Conservation (phyloP, 2,888 invertebrate species). For the Drosophila suboccidentalis region DNA sequence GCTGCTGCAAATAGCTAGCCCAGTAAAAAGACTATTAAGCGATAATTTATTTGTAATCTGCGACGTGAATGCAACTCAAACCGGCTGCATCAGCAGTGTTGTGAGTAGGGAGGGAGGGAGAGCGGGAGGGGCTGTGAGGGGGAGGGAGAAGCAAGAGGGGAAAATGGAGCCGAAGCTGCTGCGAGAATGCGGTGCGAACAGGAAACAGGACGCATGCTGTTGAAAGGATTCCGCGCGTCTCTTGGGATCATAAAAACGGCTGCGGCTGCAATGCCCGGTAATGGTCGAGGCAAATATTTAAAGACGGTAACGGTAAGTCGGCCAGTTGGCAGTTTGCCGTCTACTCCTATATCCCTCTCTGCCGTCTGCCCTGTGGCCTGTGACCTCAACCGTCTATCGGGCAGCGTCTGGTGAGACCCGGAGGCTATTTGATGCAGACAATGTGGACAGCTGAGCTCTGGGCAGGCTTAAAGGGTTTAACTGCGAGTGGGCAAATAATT, state of each 20-base stretch:
- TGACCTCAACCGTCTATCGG: constrained; percentile 7
- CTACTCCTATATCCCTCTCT: background rate
- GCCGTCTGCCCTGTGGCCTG: constrained; percentile 1
- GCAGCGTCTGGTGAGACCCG: constrained; percentile 1
- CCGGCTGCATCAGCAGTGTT: constrained; percentile 30
- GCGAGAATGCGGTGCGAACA: constrained; percentile 28
- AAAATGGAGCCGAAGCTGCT: background rate
- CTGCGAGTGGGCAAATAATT: constrained; percentile 56
- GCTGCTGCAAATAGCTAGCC: constrained; percentile 32
- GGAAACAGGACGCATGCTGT: constrained; percentile 38
- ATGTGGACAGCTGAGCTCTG: constrained; percentile 45
- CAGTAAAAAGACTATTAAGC: constrained; percentile 82
- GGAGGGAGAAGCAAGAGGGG: too few species aligned
- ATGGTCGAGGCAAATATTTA: constrained; percentile 52
- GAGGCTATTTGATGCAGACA: constrained; percentile 56
- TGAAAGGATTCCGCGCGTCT: constrained; percentile 59
- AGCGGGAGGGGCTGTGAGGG: too few species aligned
- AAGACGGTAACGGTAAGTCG: constrained; percentile 46
- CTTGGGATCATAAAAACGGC: constrained; percentile 71
- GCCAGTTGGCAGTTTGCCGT: constrained; percentile 31
- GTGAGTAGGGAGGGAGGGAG: background rate
- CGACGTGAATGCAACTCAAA: constrained; percentile 72
- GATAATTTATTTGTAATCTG: constrained; percentile 86
- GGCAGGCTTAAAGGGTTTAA: constrained; percentile 53
- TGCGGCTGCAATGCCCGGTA: constrained; percentile 47